phyloP scores from a whole-genome alignment of 2,797 vertebrate species.

The Sternotherus odoratus region DNA sequence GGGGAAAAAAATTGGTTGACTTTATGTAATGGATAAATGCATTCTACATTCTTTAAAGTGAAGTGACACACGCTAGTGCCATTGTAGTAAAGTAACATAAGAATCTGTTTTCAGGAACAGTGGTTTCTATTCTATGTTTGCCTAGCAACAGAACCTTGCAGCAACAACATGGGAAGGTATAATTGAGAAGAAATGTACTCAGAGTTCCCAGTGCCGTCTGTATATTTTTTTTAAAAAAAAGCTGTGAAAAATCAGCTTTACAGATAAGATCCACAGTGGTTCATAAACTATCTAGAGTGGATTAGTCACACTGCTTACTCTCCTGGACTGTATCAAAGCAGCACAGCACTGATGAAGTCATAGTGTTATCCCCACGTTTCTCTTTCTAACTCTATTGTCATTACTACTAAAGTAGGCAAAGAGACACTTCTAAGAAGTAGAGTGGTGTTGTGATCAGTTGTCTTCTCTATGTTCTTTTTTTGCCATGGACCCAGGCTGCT shows the following conservation, averaged over 20 bases:
- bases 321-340: background rate
- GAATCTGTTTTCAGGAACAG: background rate
- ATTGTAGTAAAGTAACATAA: background rate
- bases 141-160: slow-evolving; percentile 12
- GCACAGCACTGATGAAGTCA: background rate
- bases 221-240: background rate
- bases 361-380: rapidly evolving
- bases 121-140: background rate
- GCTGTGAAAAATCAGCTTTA: slow-evolving; percentile 4
- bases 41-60: background rate
- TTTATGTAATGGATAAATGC: background rate
- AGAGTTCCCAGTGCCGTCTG: background rate
- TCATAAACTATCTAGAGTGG: background rate
- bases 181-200: background rate
- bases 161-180: background rate
- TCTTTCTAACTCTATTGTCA: background rate
- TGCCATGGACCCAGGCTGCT: background rate
- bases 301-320: background rate
- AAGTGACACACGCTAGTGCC: background rate
- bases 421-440: background rate
- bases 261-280: background rate
- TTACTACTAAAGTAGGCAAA: background rate
- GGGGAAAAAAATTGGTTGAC: background rate
- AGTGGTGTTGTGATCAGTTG: background rate
- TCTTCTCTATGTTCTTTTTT: background rate